Base-by-base conservation (phyloP, 2,888 invertebrate species). In the Alentia gelatinosa region DNA sequence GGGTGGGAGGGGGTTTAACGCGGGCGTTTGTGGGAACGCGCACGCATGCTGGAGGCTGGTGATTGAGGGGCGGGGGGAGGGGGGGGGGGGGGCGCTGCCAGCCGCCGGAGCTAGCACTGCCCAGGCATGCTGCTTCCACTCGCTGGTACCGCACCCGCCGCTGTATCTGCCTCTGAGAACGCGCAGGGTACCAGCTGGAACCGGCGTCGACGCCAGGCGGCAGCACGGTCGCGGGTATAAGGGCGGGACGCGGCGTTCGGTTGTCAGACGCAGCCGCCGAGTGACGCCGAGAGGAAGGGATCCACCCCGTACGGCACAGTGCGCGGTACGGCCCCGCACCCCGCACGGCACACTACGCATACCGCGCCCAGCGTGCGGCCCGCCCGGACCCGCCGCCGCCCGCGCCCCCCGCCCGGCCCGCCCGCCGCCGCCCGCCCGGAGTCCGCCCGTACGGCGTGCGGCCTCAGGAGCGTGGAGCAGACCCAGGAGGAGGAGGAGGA, bases 221-320 rank as follows among this genome's bases (percentile, higher is more conserved):
- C 83, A 39, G n/a, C 83, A 83, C 83, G 39, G 37, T 19, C 83
- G 83, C 40, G 83, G 33, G 23, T 83, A 83, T 83, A 83, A 83
- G 83, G 23, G 37, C 83, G 7, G 40, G 4, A n/a, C 5, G 39
- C 83, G 3, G 83, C 39, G 83, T 42, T 23, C 26, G 37, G 83
- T 15, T 12, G 39, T 83, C 83, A 83, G 83, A 83, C 39, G 83
- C 83, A 83, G 40, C 40, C 40, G 40, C 23, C n/a, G 39, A 4
- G 74, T 30, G 26, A n/a, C 12, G 74, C 26, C 26, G 74, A 12
- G 9, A 19, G 47, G 47, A 47, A 19, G n/a, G n/a, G n/a, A n/a
- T n/a, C n/a, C 47, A 47, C 9, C 47, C 19, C 47, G 47, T 47
- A 47, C 9, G 47, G 47, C 9, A 9, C 47, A 19, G 9, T 19